Evolutionary conservation across 2,113 vertebrate species (phyloP).

Genomic region (Bothrops jararaca): DNA sequence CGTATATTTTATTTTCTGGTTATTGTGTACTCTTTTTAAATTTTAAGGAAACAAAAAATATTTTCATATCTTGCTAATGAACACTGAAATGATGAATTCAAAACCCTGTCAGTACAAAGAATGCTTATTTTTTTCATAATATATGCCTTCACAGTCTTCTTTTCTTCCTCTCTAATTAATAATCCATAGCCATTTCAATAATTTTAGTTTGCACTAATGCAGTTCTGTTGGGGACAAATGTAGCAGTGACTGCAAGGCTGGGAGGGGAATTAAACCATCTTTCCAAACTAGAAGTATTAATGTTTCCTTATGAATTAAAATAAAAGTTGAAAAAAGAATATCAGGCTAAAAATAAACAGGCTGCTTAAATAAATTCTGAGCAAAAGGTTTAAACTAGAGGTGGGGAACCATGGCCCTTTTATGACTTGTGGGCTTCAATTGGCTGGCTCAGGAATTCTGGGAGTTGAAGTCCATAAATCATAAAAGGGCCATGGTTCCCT

Average conservation of each 20-base stretch:
- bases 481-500: too few relatives aligned
- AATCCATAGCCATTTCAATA: not conserved
- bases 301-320: not conserved
- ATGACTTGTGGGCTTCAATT: too few relatives aligned
- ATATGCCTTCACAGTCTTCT: not conserved
- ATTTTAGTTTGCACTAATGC: not conserved
- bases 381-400: not conserved
- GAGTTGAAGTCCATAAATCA: too few relatives aligned
- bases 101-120: not conserved
- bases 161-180: not conserved
- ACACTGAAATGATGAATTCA: not conserved
- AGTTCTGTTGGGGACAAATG: not conserved
- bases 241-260: not conserved
- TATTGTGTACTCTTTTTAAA: not conserved
- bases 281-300: not conserved
- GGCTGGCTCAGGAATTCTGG: too few relatives aligned
- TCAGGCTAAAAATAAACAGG: not conserved
- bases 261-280: not conserved
- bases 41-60: not conserved
- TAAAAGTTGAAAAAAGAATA: not conserved
- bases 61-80: not conserved
- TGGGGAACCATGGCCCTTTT: too few relatives aligned
- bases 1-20: not conserved
- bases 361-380: not conserved
- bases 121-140: not conserved